phyloP scores from a whole-genome alignment of 2,797 vertebrate genomes.

The Lophotriccus pileatus region DNA sequence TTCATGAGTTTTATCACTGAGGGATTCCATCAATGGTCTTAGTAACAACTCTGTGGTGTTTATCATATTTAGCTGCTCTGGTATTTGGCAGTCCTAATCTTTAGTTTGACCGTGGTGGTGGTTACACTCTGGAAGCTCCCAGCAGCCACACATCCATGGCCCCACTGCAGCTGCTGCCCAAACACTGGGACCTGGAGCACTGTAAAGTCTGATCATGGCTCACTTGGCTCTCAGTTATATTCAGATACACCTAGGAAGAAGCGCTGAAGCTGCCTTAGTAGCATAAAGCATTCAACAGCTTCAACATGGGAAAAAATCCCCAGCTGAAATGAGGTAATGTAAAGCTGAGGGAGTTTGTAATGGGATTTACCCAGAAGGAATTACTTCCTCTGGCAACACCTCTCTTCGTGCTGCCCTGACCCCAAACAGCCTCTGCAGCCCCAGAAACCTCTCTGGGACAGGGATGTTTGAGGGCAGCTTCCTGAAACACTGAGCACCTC shows the following conservation, averaged over 20 bases:
- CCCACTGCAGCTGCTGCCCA: not conserved
- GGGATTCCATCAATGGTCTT: not conserved
- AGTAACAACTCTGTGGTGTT: not conserved
- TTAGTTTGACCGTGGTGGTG: not conserved
- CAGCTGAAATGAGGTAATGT: not conserved
- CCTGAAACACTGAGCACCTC: not conserved
- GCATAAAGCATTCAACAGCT: not conserved
- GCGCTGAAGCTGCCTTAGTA: not conserved
- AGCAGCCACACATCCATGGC: accelerated
- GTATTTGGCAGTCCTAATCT: not conserved
- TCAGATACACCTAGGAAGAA: not conserved
- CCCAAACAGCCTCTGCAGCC: not conserved
- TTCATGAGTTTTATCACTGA: not conserved
- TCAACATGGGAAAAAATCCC: not conserved
- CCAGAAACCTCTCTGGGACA: not conserved
- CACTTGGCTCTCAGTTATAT: not conserved
- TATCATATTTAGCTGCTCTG: not conserved
- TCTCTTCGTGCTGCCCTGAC: not conserved
- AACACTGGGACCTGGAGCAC: not conserved
- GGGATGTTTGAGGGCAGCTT: not conserved
- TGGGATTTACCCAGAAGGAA: not conserved
- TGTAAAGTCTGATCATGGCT: not conserved
- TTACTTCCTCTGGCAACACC: not conserved
- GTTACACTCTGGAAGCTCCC: not conserved
- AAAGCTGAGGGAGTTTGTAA: not conserved